Conservation (phyloP, 1,140 invertebrate species). For the Proales similis region DNA sequence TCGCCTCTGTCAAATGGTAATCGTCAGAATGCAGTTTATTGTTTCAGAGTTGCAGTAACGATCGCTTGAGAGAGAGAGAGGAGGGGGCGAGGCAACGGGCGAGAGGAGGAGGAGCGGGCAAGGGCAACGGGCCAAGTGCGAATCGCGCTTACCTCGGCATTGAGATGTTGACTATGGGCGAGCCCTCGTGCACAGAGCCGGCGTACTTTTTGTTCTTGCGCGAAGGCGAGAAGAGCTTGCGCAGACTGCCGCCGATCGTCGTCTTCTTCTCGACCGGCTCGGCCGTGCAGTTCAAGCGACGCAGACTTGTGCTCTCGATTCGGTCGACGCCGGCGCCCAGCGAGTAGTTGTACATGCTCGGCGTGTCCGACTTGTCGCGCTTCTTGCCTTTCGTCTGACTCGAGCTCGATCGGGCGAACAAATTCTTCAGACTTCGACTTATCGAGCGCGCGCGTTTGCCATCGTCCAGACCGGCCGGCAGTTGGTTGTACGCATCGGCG, state of each 20-base stretch:
- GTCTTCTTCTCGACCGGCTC: slow-evolving; percentile 4
- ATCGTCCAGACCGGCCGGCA: not conserved
- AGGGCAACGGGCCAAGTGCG: no score
- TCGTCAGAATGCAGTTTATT: no score
- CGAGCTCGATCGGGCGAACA: slow-evolving; percentile 11
- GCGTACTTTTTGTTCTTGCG: slow-evolving; percentile 27
- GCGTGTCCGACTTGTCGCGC: slow-evolving; percentile 15
- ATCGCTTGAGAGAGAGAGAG: no score
- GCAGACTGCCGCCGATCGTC: slow-evolving; percentile 27
- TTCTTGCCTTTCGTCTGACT: not conserved
- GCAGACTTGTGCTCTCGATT: not conserved
- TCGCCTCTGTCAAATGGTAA: no score
- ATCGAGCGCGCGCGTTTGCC: slow-evolving; percentile 16
- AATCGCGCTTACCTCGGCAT: slow-evolving; percentile 32
- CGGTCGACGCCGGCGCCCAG: not conserved
- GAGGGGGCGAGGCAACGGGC: no score
- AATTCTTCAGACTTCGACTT: slow-evolving; percentile 18
- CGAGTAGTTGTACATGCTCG: not conserved
- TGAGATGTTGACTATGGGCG: slow-evolving; percentile 17
- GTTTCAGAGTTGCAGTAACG: no score
- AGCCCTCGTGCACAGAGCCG: slow-evolving; percentile 26
- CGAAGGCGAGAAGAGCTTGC: slow-evolving; percentile 15
- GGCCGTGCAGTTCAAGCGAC: not conserved
- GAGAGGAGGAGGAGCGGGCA: no score
- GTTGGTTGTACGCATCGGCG: slow-evolving; percentile 8